Base-by-base conservation (phyloP, 2,888 invertebrate genomes). In the Pseudococcus viburni region DNA sequence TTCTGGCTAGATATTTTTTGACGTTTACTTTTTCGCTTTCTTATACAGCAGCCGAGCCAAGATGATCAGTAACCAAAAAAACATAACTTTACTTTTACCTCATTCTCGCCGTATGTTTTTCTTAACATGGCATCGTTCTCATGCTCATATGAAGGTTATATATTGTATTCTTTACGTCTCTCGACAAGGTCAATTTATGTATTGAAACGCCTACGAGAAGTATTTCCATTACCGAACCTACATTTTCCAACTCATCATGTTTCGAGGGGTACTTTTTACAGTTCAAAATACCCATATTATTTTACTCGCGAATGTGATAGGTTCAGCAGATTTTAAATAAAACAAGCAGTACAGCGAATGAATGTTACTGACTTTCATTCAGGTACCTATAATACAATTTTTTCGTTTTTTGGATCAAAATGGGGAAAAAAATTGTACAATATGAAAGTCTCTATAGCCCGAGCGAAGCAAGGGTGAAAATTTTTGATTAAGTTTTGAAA, bases 81-180 rank as follows among this genome's bases (percentile, higher is more conserved):
- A 73, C 73, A 73, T 73, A 73, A 73, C 73, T 73, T 73, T 73
- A 73, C 73, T 73, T 33, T 73, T 73, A 73, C 73, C 73, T 73
- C 33, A 33, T 19, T 64, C 22, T 64, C 22, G 22, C 7, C 22
- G 64, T 64, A 4, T 64, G 9, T 64, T 64, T 64, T 64, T 64
- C 26, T 73, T 68, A 17, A 33, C 26, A 33, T 68, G 22, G 68
- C 59, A 15, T 68, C 33, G 15, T 15, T 73, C 33, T 33, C 6
- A 15, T 73, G 33, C 73, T 26, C 73, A 73, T 33, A 73, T 17
- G 33, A 73, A 73, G 33, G 73, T 73, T 73, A 73, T 33, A 15
- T 33, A 26, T 26, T 33, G 12, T 15, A 73, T 73, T 73, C 73
- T 39, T 73, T 73, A 9, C 64, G 22, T 64, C 64, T 1, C 19